Evolutionary conservation across 2,888 invertebrate species (phyloP).

Genomic region (Nycteola revayana): DNA sequence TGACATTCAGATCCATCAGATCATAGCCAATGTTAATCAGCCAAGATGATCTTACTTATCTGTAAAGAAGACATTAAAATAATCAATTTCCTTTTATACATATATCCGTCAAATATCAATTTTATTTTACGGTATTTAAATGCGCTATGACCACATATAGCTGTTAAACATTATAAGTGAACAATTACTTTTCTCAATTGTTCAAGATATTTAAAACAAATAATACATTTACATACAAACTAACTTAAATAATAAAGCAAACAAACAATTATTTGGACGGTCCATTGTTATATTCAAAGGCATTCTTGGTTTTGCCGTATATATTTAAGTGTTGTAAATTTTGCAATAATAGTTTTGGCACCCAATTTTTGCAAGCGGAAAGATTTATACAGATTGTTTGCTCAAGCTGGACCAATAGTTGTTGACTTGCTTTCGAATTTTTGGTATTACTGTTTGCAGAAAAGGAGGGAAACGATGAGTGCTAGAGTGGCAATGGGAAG

Average conservation of each 20-base stretch:
- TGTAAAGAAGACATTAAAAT: no score
- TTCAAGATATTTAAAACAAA: no score
- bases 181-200: no score
- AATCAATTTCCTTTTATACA: no score
- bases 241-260: slow-evolving; percentile 45
- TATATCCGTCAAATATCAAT: no score
- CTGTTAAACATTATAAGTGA: no score
- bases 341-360: slow-evolving; percentile 25
- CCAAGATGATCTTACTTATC: no score
- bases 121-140: no score
- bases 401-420: slow-evolving; percentile 24
- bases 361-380: slow-evolving; percentile 15
- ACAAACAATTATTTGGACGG: slow-evolving; percentile 55
- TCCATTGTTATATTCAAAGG: slow-evolving; percentile 40
- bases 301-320: slow-evolving; percentile 22
- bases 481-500: slow-evolving; percentile 58
- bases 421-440: slow-evolving; percentile 31
- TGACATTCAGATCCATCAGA: no score
- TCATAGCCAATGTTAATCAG: no score
- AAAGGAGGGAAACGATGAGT: slow-evolving; percentile 54
- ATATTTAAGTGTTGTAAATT: slow-evolving; percentile 4
- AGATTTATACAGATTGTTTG: slow-evolving; percentile 14
- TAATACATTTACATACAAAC: slow-evolving; percentile 2
- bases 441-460: slow-evolving; percentile 59
- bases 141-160: no score